These are phyloP conservation scores for fruit fly (Drosophila melanogaster) DNA, from an alignment of 1,140 invertebrate genomes.

Conservation along the genomic window DNA sequence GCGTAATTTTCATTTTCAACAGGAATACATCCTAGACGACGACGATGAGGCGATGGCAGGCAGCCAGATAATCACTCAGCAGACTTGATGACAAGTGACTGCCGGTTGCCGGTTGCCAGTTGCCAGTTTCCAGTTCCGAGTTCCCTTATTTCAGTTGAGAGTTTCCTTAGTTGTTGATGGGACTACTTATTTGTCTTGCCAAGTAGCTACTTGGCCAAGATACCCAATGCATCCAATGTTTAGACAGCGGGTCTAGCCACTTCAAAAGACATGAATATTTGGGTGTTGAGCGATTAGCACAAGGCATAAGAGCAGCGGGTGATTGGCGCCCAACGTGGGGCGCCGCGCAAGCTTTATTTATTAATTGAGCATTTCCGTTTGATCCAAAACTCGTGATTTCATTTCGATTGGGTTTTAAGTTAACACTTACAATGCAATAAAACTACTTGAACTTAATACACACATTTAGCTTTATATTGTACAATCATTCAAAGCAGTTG, in stretches of 20 bases:
- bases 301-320: not conserved
- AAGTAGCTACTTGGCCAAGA: conserved; percentile 41
- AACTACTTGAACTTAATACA: too few relatives aligned
- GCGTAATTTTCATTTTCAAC: conserved; percentile 73
- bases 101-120: conserved; percentile 26
- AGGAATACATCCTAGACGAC: conserved; percentile 12
- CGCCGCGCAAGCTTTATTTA: not conserved
- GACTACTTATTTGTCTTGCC: conserved; percentile 32
- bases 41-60: conserved; percentile 33
- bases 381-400: not conserved
- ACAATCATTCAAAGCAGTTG: not conserved
- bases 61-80: conserved; percentile 75
- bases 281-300: conserved; percentile 1
- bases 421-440: too few relatives aligned
- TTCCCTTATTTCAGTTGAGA: not conserved
- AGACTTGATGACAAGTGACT: conserved; percentile 65
- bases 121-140: conserved; percentile 7
- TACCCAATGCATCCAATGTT: conserved; percentile 38
- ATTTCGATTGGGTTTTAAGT: not conserved
- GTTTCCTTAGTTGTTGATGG: conserved; percentile 5
- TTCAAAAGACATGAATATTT: not conserved
- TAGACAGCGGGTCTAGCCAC: conserved; percentile 7
- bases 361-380: not conserved
- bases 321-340: conserved; percentile 3
- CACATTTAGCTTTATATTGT: not conserved